Evolutionary conservation across 2,113 vertebrate species (phyloP), one percentile per base, ranked within the genome.

Genomic region (Salvelinus alpinus): DNA sequence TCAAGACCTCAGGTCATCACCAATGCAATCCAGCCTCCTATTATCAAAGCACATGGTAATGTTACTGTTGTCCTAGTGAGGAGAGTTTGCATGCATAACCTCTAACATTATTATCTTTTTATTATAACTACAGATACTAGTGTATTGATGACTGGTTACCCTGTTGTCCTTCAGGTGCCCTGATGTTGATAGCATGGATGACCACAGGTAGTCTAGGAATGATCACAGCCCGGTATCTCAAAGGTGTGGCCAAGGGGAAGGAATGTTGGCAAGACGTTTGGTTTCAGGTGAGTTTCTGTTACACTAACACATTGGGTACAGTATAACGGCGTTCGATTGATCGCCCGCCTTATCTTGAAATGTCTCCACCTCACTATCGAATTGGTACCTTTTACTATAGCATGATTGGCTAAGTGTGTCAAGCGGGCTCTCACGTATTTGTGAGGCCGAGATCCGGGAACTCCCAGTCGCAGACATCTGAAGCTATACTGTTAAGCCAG

Each of bases 121-220:
- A 62, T n/a, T n/a, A 62, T 9, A 62, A 62, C 13, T 18, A 18
- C n/a, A 62, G 18, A 22, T 62, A 22, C 14, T 62, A 3, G n/a
- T 3, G 3, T 62, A 62, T n/a, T 14, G 48, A 1, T 54, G 48
- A 14, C 29, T 72, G 29, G 16, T 31, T 76, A 27, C 38, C 13
- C 29, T 68, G n/a, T 51, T 85, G 0, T 78, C 2, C 78, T 80
- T 24, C 84, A 95, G 95, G 93, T 31, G 80, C 92, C 1, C 80
- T 95, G 66, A 94, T 94, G 95, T 76, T 95, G 70, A 91, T 90
- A 1, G 84, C 94, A 47, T 95, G 95, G 95, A 95, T 94, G 94
- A 92, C 89, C 18, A 87, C 82, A 0, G 93, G 92, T 16, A 85
- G 89, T 22, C 24, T 94, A n/a, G 95, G 95, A 4, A 94, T 95